A percentile compares a stretch with the other conserved stretches of the same genome.
These are phyloP conservation scores for Tetragonula clypearis DNA, from an alignment of 1,140 invertebrate genomes.

Conservation along the genomic window DNA sequence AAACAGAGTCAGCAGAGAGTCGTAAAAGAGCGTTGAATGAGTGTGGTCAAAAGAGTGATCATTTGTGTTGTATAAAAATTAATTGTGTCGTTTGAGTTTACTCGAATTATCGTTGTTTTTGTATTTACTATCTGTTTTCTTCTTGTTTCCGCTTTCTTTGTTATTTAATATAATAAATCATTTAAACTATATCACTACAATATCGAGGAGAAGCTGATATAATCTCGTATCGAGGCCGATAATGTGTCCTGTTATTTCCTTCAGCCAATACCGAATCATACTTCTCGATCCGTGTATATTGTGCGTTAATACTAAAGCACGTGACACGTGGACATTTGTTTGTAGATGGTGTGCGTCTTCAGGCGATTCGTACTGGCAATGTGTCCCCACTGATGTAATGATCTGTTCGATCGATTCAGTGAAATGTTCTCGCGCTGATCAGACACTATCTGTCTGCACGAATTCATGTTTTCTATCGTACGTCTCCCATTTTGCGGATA, in stretches of 20 bases:
- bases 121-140: too few species aligned
- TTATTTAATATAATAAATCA: neutral
- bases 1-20: too few species aligned
- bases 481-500: too few species aligned
- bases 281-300: neutral
- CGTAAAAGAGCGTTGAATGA: too few species aligned
- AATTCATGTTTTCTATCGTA: too few species aligned
- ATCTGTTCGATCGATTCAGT: constrained; percentile 1
- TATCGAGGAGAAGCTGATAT: neutral
- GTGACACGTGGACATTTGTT: neutral
- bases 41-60: too few species aligned
- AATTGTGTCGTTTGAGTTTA: too few species aligned
- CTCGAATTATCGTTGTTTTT: too few species aligned
- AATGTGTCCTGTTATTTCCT: neutral
- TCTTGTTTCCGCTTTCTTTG: too few species aligned
- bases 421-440: constrained; percentile 1
- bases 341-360: neutral
- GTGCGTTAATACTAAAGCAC: neutral
- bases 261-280: neutral
- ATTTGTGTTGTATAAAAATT: too few species aligned
- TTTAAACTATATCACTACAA: too few species aligned
- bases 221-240: neutral
- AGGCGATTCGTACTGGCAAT: neutral
- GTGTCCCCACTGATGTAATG: neutral
- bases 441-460: neutral